Evolutionary conservation across 2,888 invertebrate genomes (phyloP), one percentile per base, ranked within the genome.

Genomic region (Spatulosminthurus flaviceps): DNA sequence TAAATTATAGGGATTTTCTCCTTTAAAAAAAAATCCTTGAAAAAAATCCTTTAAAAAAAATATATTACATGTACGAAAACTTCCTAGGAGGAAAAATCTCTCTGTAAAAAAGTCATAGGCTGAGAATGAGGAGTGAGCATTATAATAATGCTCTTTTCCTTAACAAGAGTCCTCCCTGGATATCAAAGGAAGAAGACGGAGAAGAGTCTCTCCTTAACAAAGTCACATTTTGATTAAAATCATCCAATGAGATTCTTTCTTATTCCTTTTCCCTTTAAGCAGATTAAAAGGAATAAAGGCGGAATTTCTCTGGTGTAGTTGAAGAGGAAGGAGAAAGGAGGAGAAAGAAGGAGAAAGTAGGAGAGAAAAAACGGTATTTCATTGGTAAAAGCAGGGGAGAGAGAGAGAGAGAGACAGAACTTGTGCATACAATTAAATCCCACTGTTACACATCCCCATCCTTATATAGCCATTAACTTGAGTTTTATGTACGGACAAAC

Each of bases 141-240:
- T 64, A 24, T 21, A 64, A 64, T 64, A 21, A 64, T 21, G 22
- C 64, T 24, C 21, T 21, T 64, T 64, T 34, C 5, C 5, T 4
- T 34, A 34, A 34, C 34, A 34, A 34, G 34, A 34, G 34, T 9
- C 9, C 34, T 7, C 4, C 34, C n/a, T n/a, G n/a, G n/a, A n/a
- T n/a, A n/a, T n/a, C n/a, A n/a, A n/a, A n/a, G n/a, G n/a, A n/a
- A n/a, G n/a, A n/a, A n/a, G n/a, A n/a, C n/a, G n/a, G n/a, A n/a
- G 34, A 34, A 34, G 34, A 9, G 22, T 24, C 21, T 64, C 24
- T 64, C 19, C 60, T n/a, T 75, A 64, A 75, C 41, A 64, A 75
- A 66, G 75, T 75, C 34, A 24, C 75, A 74, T 66, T 75, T 75
- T 75, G 75, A 75, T 75, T 75, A 75, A 75, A 75, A 75, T 75